Percentiles rank a stretch among this genome's conserved stretches.
Evolutionary conservation across 2,888 invertebrate species (phyloP).

Genomic region (Lithophane leautieri): DNA sequence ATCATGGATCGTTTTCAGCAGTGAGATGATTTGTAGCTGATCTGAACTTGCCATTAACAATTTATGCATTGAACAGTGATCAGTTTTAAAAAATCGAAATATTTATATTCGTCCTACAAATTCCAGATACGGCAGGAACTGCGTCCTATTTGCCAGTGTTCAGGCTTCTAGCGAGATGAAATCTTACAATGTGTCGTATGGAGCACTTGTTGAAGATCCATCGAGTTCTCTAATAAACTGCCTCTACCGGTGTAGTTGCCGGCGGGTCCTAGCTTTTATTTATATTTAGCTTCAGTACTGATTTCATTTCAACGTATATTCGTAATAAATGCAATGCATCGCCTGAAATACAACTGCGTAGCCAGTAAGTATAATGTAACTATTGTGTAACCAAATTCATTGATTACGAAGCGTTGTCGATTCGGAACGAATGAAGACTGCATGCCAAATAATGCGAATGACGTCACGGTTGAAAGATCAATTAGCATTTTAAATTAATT

Average conservation of each 20-base stretch:
- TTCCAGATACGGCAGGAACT: neutral
- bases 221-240: neutral
- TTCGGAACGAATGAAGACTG: constrained; percentile 54
- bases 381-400: constrained; percentile 60
- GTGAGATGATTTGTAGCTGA: neutral
- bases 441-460: constrained; percentile 57
- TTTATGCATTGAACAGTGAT: neutral
- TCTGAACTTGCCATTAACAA: neutral
- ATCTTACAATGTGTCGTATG: neutral
- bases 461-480: constrained; percentile 62
- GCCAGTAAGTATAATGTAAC: constrained; percentile 21
- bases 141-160: too few species aligned
- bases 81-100: neutral
- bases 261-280: neutral
- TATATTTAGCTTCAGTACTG: neutral
- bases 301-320: neutral
- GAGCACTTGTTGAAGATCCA: too few species aligned
- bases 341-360: constrained; percentile 23
- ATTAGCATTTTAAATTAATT: constrained; percentile 53
- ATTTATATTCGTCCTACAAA: neutral
- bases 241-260: too few species aligned
- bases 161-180: too few species aligned
- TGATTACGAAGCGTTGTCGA: constrained; percentile 57
- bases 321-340: constrained; percentile 6
- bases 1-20: neutral